Evolutionary conservation across 2,113 vertebrate species (phyloP).

Genomic region (Neofelis nebulosa): DNA sequence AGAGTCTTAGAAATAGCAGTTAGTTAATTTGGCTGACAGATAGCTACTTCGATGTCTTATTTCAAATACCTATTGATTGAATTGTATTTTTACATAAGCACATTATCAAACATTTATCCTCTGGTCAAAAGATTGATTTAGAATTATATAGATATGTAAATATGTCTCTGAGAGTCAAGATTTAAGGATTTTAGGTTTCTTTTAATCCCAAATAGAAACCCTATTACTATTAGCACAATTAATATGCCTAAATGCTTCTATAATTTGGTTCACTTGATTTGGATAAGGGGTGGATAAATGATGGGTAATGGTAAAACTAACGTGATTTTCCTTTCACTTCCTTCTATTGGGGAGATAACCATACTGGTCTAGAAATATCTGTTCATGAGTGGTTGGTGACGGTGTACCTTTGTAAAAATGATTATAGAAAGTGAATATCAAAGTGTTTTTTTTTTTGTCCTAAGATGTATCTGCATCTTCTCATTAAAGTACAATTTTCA

Average conservation of each 20-base stretch:
- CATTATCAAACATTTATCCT: conserved; percentile 43
- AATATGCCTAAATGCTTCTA: background rate
- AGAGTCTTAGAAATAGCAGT: conserved; percentile 25
- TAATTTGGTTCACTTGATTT: background rate
- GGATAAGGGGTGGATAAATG: background rate
- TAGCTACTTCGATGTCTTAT: background rate
- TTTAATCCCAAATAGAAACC: conserved; percentile 14
- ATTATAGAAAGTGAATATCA: background rate
- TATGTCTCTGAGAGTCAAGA: background rate
- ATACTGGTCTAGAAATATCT: background rate
- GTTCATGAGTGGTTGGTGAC: background rate
- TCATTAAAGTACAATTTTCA: conserved; percentile 28
- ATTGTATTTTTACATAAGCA: background rate
- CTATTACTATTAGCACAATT: conserved; percentile 20
- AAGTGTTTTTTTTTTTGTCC: background rate
- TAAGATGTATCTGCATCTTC: background rate
- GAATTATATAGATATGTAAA: background rate
- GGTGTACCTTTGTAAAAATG: background rate
- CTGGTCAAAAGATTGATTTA: background rate
- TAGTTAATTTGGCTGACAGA: background rate
- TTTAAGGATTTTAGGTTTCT: background rate
- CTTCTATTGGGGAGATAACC: background rate
- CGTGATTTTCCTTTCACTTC: background rate
- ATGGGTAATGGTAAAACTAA: background rate
- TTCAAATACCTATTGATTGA: conserved; percentile 33